Percentiles rank a stretch among this genome's conserved stretches.
Evolutionary conservation across 2,888 invertebrate genomes (phyloP).

Genomic region (Seira ritae): DNA sequence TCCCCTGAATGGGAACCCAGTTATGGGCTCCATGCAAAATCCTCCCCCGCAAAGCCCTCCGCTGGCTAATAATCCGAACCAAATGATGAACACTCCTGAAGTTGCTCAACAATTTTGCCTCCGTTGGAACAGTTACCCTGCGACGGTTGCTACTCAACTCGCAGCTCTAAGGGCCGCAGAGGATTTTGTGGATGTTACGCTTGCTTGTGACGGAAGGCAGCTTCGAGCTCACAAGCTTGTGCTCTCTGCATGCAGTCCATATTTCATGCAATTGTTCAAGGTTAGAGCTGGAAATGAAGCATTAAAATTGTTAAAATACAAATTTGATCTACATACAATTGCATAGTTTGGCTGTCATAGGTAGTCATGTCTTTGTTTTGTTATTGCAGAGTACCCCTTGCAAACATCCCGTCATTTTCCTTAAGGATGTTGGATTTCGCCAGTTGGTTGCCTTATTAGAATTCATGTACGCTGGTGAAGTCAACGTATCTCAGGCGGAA

Average conservation of each 20-base stretch:
- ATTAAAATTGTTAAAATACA: background rate
- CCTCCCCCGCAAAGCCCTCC: constrained; percentile 52
- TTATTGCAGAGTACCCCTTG: constrained; percentile 85
- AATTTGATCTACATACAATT: background rate
- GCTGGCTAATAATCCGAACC: constrained; percentile 42
- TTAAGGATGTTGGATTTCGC: constrained; percentile 88
- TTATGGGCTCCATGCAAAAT: constrained; percentile 52
- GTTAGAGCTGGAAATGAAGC: constrained; percentile 78
- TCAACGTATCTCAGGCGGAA: constrained; percentile 93
- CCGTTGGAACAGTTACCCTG: constrained; percentile 90
- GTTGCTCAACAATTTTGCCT: constrained; percentile 87
- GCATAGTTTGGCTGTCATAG: background rate
- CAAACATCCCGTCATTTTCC: constrained; percentile 89
- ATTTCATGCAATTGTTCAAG: constrained; percentile 91
- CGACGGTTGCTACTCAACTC: constrained; percentile 90
- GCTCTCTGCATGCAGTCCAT: constrained; percentile 90
- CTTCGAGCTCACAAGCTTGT: constrained; percentile 89
- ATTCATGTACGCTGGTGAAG: constrained; percentile 92
- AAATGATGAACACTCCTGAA: constrained; percentile 62
- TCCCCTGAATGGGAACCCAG: constrained; percentile 53
- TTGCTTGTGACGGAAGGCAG: constrained; percentile 89
- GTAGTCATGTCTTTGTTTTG: background rate
- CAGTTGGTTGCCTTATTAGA: constrained; percentile 87
- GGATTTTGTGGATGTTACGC: constrained; percentile 91
- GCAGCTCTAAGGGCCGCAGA: constrained; percentile 89